Base-by-base conservation (phyloP, 1,140 invertebrate genomes). In the Elymnias hypermnestra region DNA sequence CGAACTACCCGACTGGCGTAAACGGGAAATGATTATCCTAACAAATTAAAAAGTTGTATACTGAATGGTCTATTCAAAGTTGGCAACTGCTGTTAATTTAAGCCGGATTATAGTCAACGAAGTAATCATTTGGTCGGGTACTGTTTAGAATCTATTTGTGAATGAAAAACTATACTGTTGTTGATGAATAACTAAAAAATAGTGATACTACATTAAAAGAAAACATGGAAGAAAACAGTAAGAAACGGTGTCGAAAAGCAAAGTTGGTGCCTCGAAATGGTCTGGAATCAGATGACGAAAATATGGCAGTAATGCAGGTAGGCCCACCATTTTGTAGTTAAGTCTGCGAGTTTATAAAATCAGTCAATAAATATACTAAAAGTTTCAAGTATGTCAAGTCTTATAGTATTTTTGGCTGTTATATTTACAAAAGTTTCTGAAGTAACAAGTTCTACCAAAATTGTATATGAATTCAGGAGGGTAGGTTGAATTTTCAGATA, bases 281-380 rank as follows among this genome's bases (percentile, higher is more conserved):
- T 31, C 12, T 51, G 10, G 48, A 59, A 22, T 56, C 48, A 1
- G 59, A 63, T 23, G 57, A 57, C 45, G 50, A 54, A 31, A 51
- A 50, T 35, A 35, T 52, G n/a, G 50, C 45, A 22, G 26, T 43
- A 35, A 55, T 63, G 63, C 53, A 66, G 63, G 63, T 66, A 63
- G 57, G 42, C 17, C 53, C 51, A 64, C 57, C 63, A 63, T 66
- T 55, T 66, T 66, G 63, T 50, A 12, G 15, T 1, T 15, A 33
- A 33, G 29, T 33, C 15, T 33, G 7, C 14, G 4, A 33, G 6
- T 12, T 29, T 2, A n/a, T 29, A 29, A 15, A 15, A 17, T 12
- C 13, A 9, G 6, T 29, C 1, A 12, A 29, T 12, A n/a, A n/a
- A n/a, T n/a, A n/a, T n/a, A n/a, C n/a, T n/a, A n/a, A n/a, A n/a